Evolutionary conservation across 2,113 vertebrate species (phyloP).

Genomic region (Mesoclemmys tuberculata): DNA sequence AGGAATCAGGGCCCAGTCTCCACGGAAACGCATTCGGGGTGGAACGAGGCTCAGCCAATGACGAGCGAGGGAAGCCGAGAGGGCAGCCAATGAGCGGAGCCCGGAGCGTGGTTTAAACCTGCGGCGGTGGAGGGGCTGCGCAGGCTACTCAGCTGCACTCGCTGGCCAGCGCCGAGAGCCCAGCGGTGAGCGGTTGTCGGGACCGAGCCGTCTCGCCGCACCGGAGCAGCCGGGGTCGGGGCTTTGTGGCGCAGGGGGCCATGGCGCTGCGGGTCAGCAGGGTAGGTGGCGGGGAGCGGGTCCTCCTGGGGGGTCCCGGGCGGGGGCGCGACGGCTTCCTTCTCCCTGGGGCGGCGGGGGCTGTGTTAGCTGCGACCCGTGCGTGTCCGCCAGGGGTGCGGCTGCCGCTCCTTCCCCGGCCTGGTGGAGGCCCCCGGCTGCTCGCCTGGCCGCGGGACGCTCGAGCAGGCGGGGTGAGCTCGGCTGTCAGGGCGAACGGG

Average conservation of each 20-base stretch:
- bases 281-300: conserved; percentile 27
- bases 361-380: neutral
- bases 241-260: neutral
- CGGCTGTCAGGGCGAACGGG: neutral
- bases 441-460: neutral
- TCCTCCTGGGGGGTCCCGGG: neutral
- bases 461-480: neutral
- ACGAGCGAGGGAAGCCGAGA: neutral
- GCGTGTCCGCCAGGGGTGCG: too few species aligned
- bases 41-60: conserved; percentile 74
- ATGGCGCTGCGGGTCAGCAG: conserved; percentile 80
- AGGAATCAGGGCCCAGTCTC: neutral
- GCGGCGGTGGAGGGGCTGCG: neutral
- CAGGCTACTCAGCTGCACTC: too few species aligned
- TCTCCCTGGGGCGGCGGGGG: too few species aligned
- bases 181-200: too few species aligned
- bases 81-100: conserved; percentile 73
- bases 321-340: too few species aligned
- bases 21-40: conserved; percentile 72
- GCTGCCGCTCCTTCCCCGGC: neutral
- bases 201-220: neutral
- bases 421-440: too few species aligned
- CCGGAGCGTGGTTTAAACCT: conserved; percentile 81
- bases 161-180: too few species aligned
- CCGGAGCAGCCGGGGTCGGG: neutral